Conservation (phyloP, 2,797 vertebrate genomes). For the Sebastes trivittatus region DNA sequence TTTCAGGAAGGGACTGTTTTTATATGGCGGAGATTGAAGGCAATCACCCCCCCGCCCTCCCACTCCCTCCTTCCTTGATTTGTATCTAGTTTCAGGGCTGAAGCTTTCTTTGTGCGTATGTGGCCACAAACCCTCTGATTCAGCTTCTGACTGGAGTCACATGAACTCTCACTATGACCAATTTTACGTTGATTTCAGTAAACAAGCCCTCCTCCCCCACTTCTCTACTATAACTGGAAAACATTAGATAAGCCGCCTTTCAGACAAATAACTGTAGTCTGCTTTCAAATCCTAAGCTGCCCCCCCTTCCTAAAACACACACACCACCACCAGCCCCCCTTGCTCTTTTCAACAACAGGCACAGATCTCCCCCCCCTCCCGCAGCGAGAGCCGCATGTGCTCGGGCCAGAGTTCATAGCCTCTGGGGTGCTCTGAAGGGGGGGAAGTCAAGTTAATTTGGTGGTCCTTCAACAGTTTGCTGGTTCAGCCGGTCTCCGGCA, state of each 20-base stretch:
- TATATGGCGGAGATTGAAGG: conserved; percentile 40
- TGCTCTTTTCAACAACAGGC: conserved; percentile 71
- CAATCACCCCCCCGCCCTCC: conserved; percentile 3
- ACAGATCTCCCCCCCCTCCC: conserved; percentile 70
- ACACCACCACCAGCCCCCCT: conserved; percentile 28
- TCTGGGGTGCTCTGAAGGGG: conserved; percentile 71
- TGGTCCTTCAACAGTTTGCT: conserved; percentile 81
- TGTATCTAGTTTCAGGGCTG: conserved; percentile 31
- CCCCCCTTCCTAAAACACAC: conserved; percentile 37
- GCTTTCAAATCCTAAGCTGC: conserved; percentile 72
- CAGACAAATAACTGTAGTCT: conserved; percentile 76
- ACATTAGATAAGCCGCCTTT: conserved; percentile 73
- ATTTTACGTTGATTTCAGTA: conserved; percentile 68
- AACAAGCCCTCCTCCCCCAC: conserved; percentile 49
- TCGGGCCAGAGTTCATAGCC: conserved; percentile 71
- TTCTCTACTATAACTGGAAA: conserved; percentile 60
- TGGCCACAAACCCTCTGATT: conserved; percentile 33
- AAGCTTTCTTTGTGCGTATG: conserved; percentile 49
- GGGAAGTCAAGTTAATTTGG: conserved; percentile 81
- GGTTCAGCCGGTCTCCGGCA: conserved; percentile 70
- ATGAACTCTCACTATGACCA: conserved; percentile 67
- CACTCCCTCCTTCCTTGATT: background rate
- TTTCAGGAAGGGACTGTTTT: conserved; percentile 52
- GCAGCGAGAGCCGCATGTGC: conserved; percentile 78
- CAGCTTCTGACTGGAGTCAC: conserved; percentile 61